Evolutionary conservation across 2,888 invertebrate species (phyloP).

Genomic region (Chalcosyrphus nemorum): DNA sequence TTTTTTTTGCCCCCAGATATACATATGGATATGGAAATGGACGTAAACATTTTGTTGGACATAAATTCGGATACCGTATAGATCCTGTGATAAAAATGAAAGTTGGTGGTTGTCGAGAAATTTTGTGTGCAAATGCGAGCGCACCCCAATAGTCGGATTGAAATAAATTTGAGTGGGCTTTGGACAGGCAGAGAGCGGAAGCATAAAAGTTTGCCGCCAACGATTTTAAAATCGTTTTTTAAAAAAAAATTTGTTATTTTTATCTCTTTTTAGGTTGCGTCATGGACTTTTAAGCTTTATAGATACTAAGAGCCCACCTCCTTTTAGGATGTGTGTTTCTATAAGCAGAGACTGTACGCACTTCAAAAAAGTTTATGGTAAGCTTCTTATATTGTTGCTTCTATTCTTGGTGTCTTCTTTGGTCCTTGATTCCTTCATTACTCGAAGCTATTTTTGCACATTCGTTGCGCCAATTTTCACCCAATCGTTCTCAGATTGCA

Average conservation of each 20-base stretch:
- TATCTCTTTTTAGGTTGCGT: no score
- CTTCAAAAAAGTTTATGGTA: no score
- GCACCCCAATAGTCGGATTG: slow-evolving; percentile 6
- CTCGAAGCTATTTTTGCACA: no score
- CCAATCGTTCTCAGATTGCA: no score
- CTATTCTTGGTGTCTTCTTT: no score
- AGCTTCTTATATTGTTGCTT: no score
- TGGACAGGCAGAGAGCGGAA: background rate
- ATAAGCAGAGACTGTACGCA: no score
- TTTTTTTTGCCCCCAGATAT: slow-evolving; percentile 8
- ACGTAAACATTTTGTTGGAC: slow-evolving; percentile 71
- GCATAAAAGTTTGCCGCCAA: slow-evolving; percentile 29
- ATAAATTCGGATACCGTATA: slow-evolving; percentile 65
- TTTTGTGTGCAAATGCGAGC: background rate
- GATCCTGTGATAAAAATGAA: slow-evolving; percentile 66
- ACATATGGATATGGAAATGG: slow-evolving; percentile 67
- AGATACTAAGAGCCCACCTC: no score
- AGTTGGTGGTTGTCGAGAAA: slow-evolving; percentile 49
- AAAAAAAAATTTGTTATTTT: background rate
- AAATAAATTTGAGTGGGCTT: slow-evolving; percentile 44
- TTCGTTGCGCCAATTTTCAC: no score
- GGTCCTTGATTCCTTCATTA: no score
- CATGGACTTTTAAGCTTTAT: no score
- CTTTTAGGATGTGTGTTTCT: no score
- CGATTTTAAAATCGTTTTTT: slow-evolving; percentile 28